These are phyloP conservation scores for Trachythela sp. DNA, from an alignment of 64 coral and sea anemone species.

Conservation along the genomic window DNA sequence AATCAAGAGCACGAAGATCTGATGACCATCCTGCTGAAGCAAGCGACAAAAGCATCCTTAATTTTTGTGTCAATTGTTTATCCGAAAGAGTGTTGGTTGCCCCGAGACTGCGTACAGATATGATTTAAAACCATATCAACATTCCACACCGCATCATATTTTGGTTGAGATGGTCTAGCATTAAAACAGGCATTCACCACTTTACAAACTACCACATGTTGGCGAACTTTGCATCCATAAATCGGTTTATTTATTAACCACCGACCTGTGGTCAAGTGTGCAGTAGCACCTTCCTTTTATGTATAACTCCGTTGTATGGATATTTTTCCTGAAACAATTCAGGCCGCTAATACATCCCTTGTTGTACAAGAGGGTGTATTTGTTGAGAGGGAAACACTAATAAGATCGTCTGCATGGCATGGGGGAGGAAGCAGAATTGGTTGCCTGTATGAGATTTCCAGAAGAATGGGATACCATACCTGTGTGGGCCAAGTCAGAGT, in stretches of 20 bases:
- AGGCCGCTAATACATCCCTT: conserved; percentile 30
- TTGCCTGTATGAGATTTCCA: conserved; percentile 44
- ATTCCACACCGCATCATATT: conserved; percentile 24
- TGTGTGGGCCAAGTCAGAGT: conserved; percentile 42
- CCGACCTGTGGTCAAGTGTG: background rate
- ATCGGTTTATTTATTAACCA: background rate
- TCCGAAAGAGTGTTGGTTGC: background rate
- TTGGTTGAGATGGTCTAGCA: conserved; percentile 34
- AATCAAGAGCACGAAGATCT: conserved; percentile 32
- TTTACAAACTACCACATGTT: conserved; percentile 36
- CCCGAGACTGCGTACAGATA: conserved; percentile 11
- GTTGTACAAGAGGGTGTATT: conserved; percentile 28
- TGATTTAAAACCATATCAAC: conserved; percentile 44
- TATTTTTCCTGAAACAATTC: conserved; percentile 49
- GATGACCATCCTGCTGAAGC: conserved; percentile 44
- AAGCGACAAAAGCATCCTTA: conserved; percentile 34
- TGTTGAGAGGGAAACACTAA: conserved; percentile 28
- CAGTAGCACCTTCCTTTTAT: conserved; percentile 1
- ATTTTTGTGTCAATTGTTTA: conserved; percentile 26
- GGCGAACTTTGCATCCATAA: conserved; percentile 1
- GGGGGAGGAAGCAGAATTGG: conserved; percentile 36
- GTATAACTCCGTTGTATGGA: conserved; percentile 27
- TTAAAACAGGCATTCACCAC: conserved; percentile 44
- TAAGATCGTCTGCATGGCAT: background rate
- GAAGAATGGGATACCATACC: conserved; percentile 31